Conservation (phyloP, 2,113 vertebrate genomes). For the Catagonus wagneri region DNA sequence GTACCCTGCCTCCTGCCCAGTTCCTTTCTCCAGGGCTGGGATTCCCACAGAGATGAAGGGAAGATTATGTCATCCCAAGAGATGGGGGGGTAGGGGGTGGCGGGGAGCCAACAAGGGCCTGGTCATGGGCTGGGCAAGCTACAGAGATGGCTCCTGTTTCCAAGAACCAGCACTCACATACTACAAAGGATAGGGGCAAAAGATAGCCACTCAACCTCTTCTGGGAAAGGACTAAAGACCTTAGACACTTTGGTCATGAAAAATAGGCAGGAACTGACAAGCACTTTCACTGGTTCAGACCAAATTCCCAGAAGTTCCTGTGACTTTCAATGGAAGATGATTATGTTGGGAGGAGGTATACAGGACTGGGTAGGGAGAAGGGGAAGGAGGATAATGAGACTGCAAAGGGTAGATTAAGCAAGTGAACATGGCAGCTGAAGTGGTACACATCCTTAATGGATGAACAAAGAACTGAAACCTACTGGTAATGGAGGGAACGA, state of each 20-base stretch:
- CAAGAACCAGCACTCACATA: background rate
- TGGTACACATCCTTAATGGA: background rate
- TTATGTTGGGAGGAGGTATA: background rate
- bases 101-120: background rate
- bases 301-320: background rate
- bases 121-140: background rate
- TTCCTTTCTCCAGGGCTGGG: background rate
- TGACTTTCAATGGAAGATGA: background rate
- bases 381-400: background rate
- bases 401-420: background rate
- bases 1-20: background rate
- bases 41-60: background rate
- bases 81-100: accelerated
- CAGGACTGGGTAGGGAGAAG: background rate
- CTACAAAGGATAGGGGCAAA: background rate
- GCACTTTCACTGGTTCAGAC: background rate
- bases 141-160: background rate
- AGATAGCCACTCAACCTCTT: background rate
- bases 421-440: background rate
- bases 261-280: background rate
- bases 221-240: background rate
- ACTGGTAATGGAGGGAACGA: background rate
- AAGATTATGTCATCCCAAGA: background rate
- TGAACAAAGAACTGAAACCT: background rate
- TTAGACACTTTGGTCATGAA: background rate